Conservation (phyloP, 2,113 vertebrate species). For the Corythoichthys intestinalis region DNA sequence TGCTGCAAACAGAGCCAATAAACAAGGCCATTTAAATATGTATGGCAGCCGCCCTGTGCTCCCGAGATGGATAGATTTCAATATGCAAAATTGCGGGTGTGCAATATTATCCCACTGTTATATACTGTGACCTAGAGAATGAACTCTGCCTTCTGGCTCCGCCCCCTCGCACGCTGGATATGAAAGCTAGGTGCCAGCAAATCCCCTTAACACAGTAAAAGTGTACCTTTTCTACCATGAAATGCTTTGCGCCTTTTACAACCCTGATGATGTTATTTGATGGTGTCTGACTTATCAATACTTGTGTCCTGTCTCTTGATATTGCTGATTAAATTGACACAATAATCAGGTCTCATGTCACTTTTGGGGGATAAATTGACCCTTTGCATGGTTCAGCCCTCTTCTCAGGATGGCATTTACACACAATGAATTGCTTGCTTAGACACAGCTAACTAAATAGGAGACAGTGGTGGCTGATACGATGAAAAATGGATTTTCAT, state of each 20-base stretch:
- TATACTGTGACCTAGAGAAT: constrained; percentile 44
- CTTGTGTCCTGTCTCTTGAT: background rate
- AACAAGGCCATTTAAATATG: constrained; percentile 59
- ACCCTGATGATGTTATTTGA: constrained; percentile 10
- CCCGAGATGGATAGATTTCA: constrained; percentile 53
- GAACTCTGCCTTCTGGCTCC: constrained; percentile 24
- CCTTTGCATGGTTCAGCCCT: constrained; percentile 77
- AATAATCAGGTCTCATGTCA: constrained; percentile 31
- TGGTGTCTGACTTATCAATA: constrained; percentile 30
- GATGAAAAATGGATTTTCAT: constrained; percentile 99
- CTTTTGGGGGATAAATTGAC: constrained; percentile 77
- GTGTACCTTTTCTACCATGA: background rate
- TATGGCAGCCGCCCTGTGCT: constrained; percentile 9
- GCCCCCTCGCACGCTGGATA: constrained; percentile 34
- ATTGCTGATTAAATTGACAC: background rate
- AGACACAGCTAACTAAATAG: constrained; percentile 99
- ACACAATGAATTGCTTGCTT: constrained; percentile 99
- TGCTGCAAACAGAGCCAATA: constrained; percentile 55
- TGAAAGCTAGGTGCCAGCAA: constrained; percentile 30
- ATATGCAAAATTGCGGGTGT: constrained; percentile 49
- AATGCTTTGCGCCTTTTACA: constrained; percentile 17
- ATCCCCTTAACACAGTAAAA: constrained; percentile 2
- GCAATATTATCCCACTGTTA: constrained; percentile 43
- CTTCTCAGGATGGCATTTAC: constrained; percentile 94
- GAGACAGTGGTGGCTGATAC: constrained; percentile 96